phyloP scores from a whole-genome alignment of 2,797 vertebrate species.

The Sebastes hopkinsi region DNA sequence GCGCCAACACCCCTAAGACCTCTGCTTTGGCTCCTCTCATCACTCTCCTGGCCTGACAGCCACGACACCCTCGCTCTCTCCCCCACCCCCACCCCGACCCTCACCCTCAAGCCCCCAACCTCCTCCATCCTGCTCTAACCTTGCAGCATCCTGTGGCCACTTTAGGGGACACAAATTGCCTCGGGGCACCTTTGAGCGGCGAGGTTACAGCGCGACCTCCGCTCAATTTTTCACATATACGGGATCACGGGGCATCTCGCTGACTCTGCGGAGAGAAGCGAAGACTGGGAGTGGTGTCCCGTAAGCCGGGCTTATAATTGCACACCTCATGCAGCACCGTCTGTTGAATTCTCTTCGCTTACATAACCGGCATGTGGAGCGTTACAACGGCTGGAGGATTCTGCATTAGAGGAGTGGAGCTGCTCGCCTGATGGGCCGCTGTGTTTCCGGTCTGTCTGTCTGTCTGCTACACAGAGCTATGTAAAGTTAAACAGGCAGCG shows the following conservation, averaged over 20 bases:
- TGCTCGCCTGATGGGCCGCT: conserved; percentile 3
- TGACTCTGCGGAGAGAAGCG: conserved; percentile 27
- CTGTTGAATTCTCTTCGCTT: conserved; percentile 61
- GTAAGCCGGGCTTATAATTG: conserved; percentile 56
- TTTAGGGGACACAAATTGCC: conserved; percentile 54
- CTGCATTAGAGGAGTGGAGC: conserved; percentile 26
- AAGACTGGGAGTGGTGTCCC: conserved; percentile 26
- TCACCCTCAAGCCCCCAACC: not conserved
- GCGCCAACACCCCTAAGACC: conserved; percentile 45
- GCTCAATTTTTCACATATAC: conserved; percentile 3
- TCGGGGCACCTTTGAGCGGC: conserved; percentile 32
- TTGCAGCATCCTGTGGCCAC: conserved; percentile 40
- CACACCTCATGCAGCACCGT: conserved; percentile 60
- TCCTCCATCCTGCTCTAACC: conserved; percentile 31
- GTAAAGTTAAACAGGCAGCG: conserved; percentile 63
- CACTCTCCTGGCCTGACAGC: conserved; percentile 42
- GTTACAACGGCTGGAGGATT: conserved; percentile 36
- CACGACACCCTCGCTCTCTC: not conserved
- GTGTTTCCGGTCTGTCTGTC: conserved; percentile 42
- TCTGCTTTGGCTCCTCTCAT: conserved; percentile 42
- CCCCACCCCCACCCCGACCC: not conserved
- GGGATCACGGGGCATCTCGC: conserved; percentile 34
- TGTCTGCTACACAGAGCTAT: conserved; percentile 12
- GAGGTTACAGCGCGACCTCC: conserved; percentile 20
- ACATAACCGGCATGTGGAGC: conserved; percentile 61